Evolutionary conservation across 2,888 invertebrate species (phyloP).

Genomic region (Hemicrepidius hirtus): DNA sequence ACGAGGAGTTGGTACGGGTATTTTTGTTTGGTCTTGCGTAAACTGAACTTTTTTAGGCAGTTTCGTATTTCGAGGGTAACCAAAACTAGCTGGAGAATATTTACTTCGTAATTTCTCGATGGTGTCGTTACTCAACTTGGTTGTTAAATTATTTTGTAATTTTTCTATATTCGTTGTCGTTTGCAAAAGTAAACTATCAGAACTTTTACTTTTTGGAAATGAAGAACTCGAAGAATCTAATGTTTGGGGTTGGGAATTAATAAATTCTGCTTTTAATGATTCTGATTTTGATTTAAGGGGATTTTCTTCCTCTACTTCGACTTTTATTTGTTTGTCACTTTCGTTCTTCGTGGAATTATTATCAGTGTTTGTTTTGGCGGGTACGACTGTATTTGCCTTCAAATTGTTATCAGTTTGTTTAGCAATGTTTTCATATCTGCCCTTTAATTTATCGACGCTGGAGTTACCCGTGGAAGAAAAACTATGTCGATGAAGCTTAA

Average conservation of each 20-base stretch:
- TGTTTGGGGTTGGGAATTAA: background rate
- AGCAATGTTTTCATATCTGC: constrained; percentile 47
- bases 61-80: constrained; percentile 59
- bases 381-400: constrained; percentile 27
- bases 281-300: background rate
- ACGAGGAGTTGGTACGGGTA: constrained; percentile 41
- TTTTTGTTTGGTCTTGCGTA: constrained; percentile 44
- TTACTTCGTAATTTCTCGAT: constrained; percentile 59
- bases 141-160: constrained; percentile 49
- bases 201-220: background rate
- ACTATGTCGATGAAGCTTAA: constrained; percentile 50
- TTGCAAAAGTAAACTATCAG: constrained; percentile 33
- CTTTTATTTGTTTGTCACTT: constrained; percentile 5
- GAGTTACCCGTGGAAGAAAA: constrained; percentile 41
- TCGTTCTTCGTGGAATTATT: constrained; percentile 28
- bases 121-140: constrained; percentile 58
- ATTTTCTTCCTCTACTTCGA: background rate
- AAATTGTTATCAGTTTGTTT: constrained; percentile 46
- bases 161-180: constrained; percentile 47
- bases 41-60: constrained; percentile 34
- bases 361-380: constrained; percentile 38
- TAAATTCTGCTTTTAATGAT: background rate
- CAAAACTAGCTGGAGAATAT: constrained; percentile 64
- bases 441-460: constrained; percentile 52
- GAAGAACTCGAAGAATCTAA: background rate